phyloP scores from a whole-genome alignment of 37 sponge, comb jelly and placozoan genomes.

The Cladorhizidae sp. region DNA sequence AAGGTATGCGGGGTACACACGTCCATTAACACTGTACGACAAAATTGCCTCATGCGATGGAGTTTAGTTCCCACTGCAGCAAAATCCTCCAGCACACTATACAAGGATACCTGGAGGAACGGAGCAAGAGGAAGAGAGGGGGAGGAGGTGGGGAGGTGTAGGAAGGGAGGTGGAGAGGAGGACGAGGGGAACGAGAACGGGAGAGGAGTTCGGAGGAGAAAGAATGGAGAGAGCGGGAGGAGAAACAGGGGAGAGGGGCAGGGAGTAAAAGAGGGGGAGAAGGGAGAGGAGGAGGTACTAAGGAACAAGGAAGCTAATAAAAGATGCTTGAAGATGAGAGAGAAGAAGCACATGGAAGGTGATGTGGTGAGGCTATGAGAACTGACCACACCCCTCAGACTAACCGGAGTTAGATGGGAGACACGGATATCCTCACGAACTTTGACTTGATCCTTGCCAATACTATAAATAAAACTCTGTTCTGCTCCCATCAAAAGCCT shows the following conservation, averaged over 20 bases:
- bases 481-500: conserved; percentile 52
- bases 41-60: conserved; percentile 13
- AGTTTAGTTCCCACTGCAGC: conserved; percentile 8
- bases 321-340: too few species aligned
- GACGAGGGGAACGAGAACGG: background rate
- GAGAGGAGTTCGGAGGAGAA: background rate
- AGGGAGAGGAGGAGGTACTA: too few species aligned
- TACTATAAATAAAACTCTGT: conserved; percentile 37
- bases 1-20: conserved; percentile 19
- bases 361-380: background rate
- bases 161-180: background rate
- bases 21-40: background rate
- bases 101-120: conserved; percentile 19
- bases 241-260: background rate
- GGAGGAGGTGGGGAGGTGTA: too few species aligned
- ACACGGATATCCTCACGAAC: conserved; percentile 23
- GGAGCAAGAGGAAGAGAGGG: background rate
- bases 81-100: conserved; percentile 13
- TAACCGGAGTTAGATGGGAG: conserved; percentile 54
- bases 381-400: background rate
- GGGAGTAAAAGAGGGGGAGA: too few species aligned
- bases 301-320: too few species aligned
- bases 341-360: background rate
- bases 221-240: background rate
- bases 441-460: background rate